Conservation (phyloP, 2,797 vertebrate genomes). For the Enteromius anoplus region DNA sequence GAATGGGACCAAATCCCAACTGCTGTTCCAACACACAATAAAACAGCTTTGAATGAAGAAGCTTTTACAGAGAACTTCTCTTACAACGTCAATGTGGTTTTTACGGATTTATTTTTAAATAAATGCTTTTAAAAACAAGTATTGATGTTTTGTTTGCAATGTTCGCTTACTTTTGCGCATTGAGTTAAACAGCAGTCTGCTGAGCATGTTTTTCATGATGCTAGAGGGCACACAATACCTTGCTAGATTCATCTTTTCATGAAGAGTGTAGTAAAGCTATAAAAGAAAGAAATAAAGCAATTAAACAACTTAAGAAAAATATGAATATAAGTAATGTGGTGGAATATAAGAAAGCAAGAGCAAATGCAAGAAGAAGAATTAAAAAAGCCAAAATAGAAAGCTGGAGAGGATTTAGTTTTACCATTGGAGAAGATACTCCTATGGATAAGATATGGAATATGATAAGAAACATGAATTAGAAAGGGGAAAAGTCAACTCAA, state of each 20-base stretch:
- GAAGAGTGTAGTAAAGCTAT: neutral
- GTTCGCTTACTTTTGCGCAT: neutral
- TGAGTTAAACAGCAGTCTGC: neutral
- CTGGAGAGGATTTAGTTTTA: neutral
- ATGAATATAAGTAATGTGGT: neutral
- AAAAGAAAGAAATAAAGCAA: neutral
- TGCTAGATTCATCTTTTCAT: neutral
- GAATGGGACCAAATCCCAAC: constrained; percentile 17
- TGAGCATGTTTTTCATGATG: neutral
- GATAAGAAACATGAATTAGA: neutral
- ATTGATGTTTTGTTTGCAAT: neutral
- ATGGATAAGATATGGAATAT: neutral
- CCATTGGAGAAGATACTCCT: neutral
- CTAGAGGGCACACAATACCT: neutral
- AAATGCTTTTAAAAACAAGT: neutral
- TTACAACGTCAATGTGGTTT: neutral
- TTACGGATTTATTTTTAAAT: neutral
- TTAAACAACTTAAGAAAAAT: neutral
- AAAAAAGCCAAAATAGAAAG: neutral
- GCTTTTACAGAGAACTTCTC: neutral
- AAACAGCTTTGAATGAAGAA: neutral
- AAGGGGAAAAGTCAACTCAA: neutral
- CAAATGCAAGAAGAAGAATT: neutral
- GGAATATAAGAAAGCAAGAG: neutral
- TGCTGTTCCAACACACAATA: neutral